A percentile compares a stretch with the other conserved stretches of the same genome.
Evolutionary conservation across 2,888 invertebrate genomes (phyloP).

Genomic region (Thelaira solivaga): DNA sequence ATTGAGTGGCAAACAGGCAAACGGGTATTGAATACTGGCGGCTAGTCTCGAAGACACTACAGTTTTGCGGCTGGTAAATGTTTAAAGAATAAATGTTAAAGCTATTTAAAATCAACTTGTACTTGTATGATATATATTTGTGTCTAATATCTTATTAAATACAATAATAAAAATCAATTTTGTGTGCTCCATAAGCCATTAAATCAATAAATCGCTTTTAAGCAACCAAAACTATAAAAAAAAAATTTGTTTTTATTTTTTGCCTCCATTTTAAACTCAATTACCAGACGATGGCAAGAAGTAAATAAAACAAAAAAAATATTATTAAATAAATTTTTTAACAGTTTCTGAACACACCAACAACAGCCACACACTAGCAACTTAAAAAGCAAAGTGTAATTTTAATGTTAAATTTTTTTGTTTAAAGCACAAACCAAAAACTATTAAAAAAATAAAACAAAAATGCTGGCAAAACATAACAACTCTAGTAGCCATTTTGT

Average conservation of each 20-base stretch:
- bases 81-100: constrained; percentile 8
- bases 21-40: background rate
- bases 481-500: constrained; percentile 44
- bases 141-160: constrained; percentile 61
- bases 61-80: background rate
- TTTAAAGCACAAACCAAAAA: background rate
- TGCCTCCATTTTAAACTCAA: constrained; percentile 36
- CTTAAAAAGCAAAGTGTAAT: constrained; percentile 14
- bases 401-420: constrained; percentile 18
- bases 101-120: constrained; percentile 24
- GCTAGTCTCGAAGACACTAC: constrained; percentile 31
- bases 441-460: too few relatives aligned
- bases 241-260: constrained; percentile 7
- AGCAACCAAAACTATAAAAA: constrained; percentile 25
- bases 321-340: constrained; percentile 37
- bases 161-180: constrained; percentile 61
- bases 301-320: constrained; percentile 7
- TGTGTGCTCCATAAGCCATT: constrained; percentile 41
- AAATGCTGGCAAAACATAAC: constrained; percentile 18
- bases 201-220: constrained; percentile 57
- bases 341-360: constrained; percentile 14
- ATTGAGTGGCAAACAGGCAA: background rate
- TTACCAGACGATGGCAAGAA: constrained; percentile 6
- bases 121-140: constrained; percentile 55
- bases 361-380: too few relatives aligned